phyloP scores from a whole-genome alignment of 2,888 invertebrate species.

The Polydesmus complanatus region DNA sequence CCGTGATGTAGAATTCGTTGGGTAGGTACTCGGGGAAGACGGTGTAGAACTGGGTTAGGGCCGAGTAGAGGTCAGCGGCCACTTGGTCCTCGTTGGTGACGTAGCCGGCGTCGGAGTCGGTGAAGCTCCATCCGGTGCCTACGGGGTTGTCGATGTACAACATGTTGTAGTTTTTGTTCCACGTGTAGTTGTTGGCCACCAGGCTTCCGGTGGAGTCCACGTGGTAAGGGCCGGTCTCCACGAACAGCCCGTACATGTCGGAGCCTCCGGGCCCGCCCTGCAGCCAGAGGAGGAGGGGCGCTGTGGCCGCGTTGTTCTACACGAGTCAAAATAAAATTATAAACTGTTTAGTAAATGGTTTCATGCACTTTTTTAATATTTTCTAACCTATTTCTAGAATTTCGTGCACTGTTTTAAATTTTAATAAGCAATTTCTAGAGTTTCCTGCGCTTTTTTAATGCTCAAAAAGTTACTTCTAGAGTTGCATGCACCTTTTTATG shows the following conservation, averaged over 20 bases:
- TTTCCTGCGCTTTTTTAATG: too few relatives aligned
- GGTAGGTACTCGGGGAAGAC: constrained; percentile 59
- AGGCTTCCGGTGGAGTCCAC: constrained; percentile 39
- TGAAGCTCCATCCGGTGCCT: constrained; percentile 80
- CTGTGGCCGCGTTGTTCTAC: constrained; percentile 18
- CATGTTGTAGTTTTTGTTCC: constrained; percentile 63
- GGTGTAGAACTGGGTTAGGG: constrained; percentile 65
- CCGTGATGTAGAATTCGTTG: constrained; percentile 71
- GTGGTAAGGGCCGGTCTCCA: constrained; percentile 65
- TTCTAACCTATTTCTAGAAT: too few relatives aligned
- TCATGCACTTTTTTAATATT: too few relatives aligned
- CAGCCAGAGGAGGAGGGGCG: constrained; percentile 32
- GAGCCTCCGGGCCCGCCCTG: constrained; percentile 35
- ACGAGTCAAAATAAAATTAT: too few relatives aligned
- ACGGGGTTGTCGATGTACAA: constrained; percentile 89
- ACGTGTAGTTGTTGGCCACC: constrained; percentile 53
- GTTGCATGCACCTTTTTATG: too few relatives aligned
- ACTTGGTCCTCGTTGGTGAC: constrained; percentile 64
- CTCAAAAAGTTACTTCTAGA: too few relatives aligned
- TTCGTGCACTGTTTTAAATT: too few relatives aligned
- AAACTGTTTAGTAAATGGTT: neutral
- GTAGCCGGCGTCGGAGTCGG: constrained; percentile 58
- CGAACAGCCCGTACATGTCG: constrained; percentile 35
- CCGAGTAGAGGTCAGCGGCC: constrained; percentile 60
- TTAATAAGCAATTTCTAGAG: too few relatives aligned